Base-by-base conservation (phyloP, 2,888 invertebrate genomes). In the Synanthedon andrenaeformis region DNA sequence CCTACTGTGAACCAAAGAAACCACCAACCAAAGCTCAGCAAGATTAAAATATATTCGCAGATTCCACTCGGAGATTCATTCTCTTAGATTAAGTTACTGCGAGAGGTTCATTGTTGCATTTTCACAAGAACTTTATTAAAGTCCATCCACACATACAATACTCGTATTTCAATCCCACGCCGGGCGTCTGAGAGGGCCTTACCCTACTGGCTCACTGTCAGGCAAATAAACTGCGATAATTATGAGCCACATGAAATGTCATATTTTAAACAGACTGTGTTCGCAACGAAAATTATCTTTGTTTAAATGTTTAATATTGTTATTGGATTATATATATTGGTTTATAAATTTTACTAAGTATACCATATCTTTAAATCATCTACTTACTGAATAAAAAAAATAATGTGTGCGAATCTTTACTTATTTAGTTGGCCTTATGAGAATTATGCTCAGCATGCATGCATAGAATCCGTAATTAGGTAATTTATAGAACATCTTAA, bases 71-170 rank as follows among this genome's bases (percentile, higher is more conserved):
- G 70, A 74, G 70, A 79, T 76, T 75, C 74, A 74, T 78, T 79
- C 76, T 75, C 74, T 74, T 74, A 76, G 76, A 79, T 81, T 76
- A 77, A 79, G 75, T 80, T 78, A 72, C 72, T 76, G 71, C 67
- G 63, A 60, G 68, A 66, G 65, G 62, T 58, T 70, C 73, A 80
- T 78, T 80, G 80, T 79, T 74, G 68, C 67, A 64, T 74, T 79
- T 81, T 74, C 79, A 76, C 72, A 75, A 76, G 76, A 74, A 78
- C 74, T 80, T 80, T 79, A 80, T 79, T 81, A 79, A 79, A 76
- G 70, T 74, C 67, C 73, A 70, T 70, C 72, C 69, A 70, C 70
- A 68, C 69, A 63, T 62, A 65, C 66, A 64, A 67, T 62, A 60
- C 62, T 64, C 66, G 68, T 69, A 78, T 72, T 68, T 77, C 71